Conservation (phyloP, 2,113 vertebrate genomes). For the Gadus macrocephalus region DNA sequence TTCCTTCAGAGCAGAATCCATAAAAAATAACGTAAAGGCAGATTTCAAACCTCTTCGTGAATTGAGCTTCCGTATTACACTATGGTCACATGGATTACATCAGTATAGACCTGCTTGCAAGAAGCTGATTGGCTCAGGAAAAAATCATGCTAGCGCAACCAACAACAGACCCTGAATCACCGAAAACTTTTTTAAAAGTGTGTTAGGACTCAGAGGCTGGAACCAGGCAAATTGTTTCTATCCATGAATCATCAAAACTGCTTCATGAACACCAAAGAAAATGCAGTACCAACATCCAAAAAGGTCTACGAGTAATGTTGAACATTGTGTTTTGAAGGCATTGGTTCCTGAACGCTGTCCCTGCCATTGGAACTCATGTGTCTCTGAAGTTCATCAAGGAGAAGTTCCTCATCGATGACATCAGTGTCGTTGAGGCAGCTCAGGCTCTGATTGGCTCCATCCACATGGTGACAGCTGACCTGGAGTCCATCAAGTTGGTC, state of each 20-base stretch:
- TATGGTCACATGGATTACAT: no score
- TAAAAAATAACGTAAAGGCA: background rate
- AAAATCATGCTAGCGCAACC: no score
- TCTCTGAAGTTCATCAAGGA: conserved; percentile 73
- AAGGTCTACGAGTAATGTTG: background rate
- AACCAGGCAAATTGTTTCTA: background rate
- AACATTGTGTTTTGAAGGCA: conserved; percentile 51
- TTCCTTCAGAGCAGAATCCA: background rate
- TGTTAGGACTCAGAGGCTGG: no score
- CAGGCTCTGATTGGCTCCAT: conserved; percentile 64
- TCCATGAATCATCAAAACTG: background rate
- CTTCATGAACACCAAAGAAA: no score
- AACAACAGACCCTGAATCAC: background rate
- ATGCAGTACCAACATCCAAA: background rate
- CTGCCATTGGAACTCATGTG: conserved; percentile 61
- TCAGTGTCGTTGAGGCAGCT: conserved; percentile 62
- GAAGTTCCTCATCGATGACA: conserved; percentile 63
- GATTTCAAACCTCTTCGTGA: no score
- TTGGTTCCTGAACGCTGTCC: conserved; percentile 73
- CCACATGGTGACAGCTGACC: conserved; percentile 67
- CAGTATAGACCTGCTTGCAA: no score
- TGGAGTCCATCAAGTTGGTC: conserved; percentile 63
- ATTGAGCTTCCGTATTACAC: no score
- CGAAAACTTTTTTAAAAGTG: no score
- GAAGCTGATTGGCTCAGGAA: no score